Percentiles rank a stretch among this genome's conserved stretches.
phyloP scores from a whole-genome alignment of 2,888 invertebrate genomes.

The Cepaea hortensis region DNA sequence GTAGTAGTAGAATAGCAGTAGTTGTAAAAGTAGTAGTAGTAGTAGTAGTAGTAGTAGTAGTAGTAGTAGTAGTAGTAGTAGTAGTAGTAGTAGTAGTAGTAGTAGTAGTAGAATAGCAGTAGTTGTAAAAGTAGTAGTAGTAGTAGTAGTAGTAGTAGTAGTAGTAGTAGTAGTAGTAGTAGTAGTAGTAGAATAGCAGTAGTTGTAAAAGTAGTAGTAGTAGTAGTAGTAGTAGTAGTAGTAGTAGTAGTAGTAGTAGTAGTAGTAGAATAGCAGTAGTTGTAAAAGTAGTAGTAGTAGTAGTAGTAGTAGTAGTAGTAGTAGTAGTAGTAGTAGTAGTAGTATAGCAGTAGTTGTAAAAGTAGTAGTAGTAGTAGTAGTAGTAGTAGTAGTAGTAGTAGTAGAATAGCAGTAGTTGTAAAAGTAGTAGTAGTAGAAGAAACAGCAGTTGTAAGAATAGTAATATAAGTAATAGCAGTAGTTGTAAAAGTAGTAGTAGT shows the following conservation, averaged over 20 bases:
- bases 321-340: constrained; percentile 9
- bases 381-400: not conserved
- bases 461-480: not conserved
- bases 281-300: not conserved
- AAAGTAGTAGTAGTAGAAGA: constrained; percentile 8
- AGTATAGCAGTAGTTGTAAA: not conserved
- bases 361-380: not conserved
- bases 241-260: not conserved
- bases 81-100: constrained; percentile 6
- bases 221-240: not conserved
- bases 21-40: not conserved
- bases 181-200: no score
- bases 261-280: not conserved
- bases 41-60: constrained; percentile 10
- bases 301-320: not conserved
- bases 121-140: not conserved
- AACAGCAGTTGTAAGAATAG: not conserved
- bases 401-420: not conserved
- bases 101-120: constrained; percentile 1
- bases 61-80: constrained; percentile 22
- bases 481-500: not conserved
- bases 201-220: not conserved
- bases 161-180: not conserved
- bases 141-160: constrained; percentile 2
- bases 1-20: not conserved